phyloP scores from a whole-genome alignment of 2,888 invertebrate species.

The Cosmia trapezina region DNA sequence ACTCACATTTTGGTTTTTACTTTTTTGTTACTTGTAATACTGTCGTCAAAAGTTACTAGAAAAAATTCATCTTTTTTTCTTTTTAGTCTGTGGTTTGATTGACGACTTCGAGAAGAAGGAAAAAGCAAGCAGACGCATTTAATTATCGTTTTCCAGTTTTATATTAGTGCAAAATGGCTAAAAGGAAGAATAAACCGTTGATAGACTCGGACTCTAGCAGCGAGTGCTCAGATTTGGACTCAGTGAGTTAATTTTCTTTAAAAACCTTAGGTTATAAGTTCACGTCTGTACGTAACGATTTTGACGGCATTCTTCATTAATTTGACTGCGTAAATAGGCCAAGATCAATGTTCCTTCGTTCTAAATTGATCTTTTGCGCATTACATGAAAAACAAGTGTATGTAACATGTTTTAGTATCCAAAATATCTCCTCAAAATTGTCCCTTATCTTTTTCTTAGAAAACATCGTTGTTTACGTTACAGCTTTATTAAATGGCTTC shows the following conservation, averaged over 20 bases:
- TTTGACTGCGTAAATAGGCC: constrained; percentile 84
- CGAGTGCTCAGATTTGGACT: constrained; percentile 95
- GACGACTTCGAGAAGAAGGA: constrained; percentile 69
- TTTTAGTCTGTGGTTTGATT: constrained; percentile 68
- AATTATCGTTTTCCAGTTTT: constrained; percentile 67
- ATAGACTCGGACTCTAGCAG: constrained; percentile 96
- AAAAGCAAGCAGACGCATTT: constrained; percentile 72
- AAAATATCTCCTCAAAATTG: constrained; percentile 45
- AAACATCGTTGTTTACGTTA: constrained; percentile 68
- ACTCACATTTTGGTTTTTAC: background rate
- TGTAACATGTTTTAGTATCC: constrained; percentile 22
- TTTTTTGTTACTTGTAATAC: constrained; percentile 28
- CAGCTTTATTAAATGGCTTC: constrained; percentile 64
- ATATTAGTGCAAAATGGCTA: constrained; percentile 91
- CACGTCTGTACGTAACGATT: constrained; percentile 72
- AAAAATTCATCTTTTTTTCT: constrained; percentile 32
- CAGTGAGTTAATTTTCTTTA: constrained; percentile 91
- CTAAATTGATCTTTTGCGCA: constrained; percentile 77
- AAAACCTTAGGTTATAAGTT: constrained; percentile 77
- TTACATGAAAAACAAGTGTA: constrained; percentile 59
- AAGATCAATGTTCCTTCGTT: constrained; percentile 82
- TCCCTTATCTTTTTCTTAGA: constrained; percentile 61
- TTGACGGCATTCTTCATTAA: constrained; percentile 82
- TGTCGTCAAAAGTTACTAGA: constrained; percentile 22
- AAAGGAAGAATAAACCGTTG: constrained; percentile 95